Percentiles rank a stretch among this genome's conserved stretches.
phyloP scores from a whole-genome alignment of 1,140 invertebrate genomes.

The Macrocentrus cingulum region DNA sequence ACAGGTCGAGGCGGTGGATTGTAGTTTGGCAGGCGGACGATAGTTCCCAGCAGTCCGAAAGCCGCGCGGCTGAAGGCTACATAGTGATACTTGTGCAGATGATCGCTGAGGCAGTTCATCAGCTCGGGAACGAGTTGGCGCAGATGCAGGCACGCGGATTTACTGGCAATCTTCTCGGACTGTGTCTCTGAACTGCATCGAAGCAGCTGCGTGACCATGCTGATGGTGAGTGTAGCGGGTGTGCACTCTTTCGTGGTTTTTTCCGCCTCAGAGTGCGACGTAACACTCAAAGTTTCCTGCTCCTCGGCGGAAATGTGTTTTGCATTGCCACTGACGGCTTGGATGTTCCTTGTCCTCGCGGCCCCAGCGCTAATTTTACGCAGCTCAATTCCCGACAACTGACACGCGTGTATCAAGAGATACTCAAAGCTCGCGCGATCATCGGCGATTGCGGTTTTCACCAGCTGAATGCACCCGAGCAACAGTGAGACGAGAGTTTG shows the following conservation, averaged over 20 bases:
- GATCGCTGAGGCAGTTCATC: slow-evolving; percentile 44
- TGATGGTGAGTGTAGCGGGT: slow-evolving; percentile 48
- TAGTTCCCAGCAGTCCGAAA: slow-evolving; percentile 43
- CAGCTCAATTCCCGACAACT: slow-evolving; percentile 32
- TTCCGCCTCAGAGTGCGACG: slow-evolving; percentile 26
- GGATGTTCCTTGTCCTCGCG: slow-evolving; percentile 3
- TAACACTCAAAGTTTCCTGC: slow-evolving; percentile 1
- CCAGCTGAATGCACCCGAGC: slow-evolving; percentile 48
- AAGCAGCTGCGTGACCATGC: slow-evolving; percentile 47
- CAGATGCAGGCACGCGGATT: slow-evolving; percentile 41
- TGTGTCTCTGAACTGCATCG: slow-evolving; percentile 37
- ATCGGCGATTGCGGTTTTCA: slow-evolving; percentile 39
- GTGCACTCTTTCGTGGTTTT: slow-evolving; percentile 32
- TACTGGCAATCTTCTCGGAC: slow-evolving; percentile 28
- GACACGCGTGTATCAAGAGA: slow-evolving; percentile 46
- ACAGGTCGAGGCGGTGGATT: slow-evolving; percentile 36
- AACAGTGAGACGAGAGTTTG: slow-evolving; percentile 48
- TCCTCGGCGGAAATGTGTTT: slow-evolving; percentile 38
- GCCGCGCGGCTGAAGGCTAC: slow-evolving; percentile 48
- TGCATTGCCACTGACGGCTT: slow-evolving; percentile 38
- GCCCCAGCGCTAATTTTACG: slow-evolving; percentile 22
- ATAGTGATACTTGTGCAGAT: slow-evolving; percentile 48
- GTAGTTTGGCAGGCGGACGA: slow-evolving; percentile 41
- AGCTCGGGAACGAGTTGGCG: slow-evolving; percentile 48
- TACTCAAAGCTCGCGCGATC: slow-evolving; percentile 47